Evolutionary conservation across 2,888 invertebrate species (phyloP).

Genomic region (Sabellastarte sp.): DNA sequence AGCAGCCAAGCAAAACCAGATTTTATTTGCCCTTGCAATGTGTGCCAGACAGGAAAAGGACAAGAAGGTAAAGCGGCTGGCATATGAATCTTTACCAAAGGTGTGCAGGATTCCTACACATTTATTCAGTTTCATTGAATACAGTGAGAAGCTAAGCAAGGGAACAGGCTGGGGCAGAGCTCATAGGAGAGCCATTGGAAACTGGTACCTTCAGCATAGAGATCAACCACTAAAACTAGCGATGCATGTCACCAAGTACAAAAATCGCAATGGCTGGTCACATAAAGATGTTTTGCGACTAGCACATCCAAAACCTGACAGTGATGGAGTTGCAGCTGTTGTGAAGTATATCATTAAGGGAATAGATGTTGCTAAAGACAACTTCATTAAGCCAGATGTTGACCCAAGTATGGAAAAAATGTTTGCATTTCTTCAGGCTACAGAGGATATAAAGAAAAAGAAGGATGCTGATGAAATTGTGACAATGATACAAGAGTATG

Average conservation of each 20-base stretch:
- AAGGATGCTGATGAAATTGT: conserved; percentile 33
- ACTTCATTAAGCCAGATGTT: conserved; percentile 11
- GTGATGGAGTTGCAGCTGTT: conserved; percentile 30
- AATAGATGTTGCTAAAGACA: conserved; percentile 32
- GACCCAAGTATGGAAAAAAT: conserved; percentile 1
- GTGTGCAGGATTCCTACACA: conserved; percentile 69
- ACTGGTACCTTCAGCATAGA: conserved; percentile 66
- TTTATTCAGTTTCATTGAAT: conserved; percentile 68
- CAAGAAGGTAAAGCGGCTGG: conserved; percentile 61
- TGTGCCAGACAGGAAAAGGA: conserved; percentile 62
- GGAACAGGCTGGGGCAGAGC: conserved; percentile 66
- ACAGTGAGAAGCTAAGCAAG: conserved; percentile 62
- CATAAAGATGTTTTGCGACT: conserved; percentile 71
- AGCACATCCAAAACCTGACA: conserved; percentile 35
- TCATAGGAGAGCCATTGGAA: conserved; percentile 67
- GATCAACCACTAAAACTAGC: conserved; percentile 66
- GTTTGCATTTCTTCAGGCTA: conserved; percentile 36
- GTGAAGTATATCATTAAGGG: conserved; percentile 38
- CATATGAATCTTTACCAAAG: conserved; percentile 64
- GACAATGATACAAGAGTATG: conserved; percentile 52
- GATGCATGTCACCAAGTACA: conserved; percentile 67
- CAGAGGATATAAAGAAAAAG: conserved; percentile 36
- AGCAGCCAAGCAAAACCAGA: conserved; percentile 57
- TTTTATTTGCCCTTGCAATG: conserved; percentile 69
- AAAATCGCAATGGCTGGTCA: conserved; percentile 69